Percentiles rank a stretch among this genome's conserved stretches.
Conservation (phyloP, 2,113 vertebrate species). For the Phocoena sinus region DNA sequence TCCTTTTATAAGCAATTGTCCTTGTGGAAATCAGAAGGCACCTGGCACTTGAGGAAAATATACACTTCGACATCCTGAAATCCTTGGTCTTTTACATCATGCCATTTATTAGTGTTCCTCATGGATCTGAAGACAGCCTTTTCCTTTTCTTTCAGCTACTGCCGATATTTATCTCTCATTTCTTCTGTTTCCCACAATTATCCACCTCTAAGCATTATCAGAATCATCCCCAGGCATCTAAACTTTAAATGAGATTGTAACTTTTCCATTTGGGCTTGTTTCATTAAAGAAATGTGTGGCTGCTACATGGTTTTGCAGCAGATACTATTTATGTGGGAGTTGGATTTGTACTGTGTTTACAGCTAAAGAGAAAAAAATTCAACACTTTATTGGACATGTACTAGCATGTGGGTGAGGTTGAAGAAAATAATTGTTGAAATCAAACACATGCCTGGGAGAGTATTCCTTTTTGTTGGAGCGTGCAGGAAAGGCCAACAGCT, state of each 20-base stretch:
- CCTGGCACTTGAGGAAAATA: slow-evolving; percentile 30
- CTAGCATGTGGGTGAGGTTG: slow-evolving; percentile 64
- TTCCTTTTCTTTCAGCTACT: slow-evolving; percentile 54
- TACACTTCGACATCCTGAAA: slow-evolving; percentile 19
- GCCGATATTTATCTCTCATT: slow-evolving; percentile 52
- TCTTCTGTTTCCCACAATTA: slow-evolving; percentile 67
- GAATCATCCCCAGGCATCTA: slow-evolving; percentile 43
- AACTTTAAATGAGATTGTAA: slow-evolving; percentile 62
- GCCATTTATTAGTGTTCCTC: slow-evolving; percentile 41
- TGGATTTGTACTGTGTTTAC: slow-evolving; percentile 63
- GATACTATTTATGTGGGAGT: slow-evolving; percentile 54
- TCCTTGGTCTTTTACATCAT: not conserved
- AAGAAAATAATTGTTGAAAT: slow-evolving; percentile 74
- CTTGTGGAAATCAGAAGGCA: slow-evolving; percentile 33
- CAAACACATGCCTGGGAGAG: slow-evolving; percentile 69
- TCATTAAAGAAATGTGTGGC: slow-evolving; percentile 61
- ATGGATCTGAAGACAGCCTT: not conserved
- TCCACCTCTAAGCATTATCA: slow-evolving; percentile 70
- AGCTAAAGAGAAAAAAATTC: slow-evolving; percentile 70
- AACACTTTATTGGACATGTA: slow-evolving; percentile 65
- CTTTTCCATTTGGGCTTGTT: slow-evolving; percentile 65
- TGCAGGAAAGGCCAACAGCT: slow-evolving; percentile 21
- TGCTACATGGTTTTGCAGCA: slow-evolving; percentile 70
- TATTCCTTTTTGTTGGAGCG: slow-evolving; percentile 47
- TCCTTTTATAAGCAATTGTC: slow-evolving; percentile 14